Base-by-base conservation (phyloP, 2,888 invertebrate species). In the Oxytorus armatus region DNA sequence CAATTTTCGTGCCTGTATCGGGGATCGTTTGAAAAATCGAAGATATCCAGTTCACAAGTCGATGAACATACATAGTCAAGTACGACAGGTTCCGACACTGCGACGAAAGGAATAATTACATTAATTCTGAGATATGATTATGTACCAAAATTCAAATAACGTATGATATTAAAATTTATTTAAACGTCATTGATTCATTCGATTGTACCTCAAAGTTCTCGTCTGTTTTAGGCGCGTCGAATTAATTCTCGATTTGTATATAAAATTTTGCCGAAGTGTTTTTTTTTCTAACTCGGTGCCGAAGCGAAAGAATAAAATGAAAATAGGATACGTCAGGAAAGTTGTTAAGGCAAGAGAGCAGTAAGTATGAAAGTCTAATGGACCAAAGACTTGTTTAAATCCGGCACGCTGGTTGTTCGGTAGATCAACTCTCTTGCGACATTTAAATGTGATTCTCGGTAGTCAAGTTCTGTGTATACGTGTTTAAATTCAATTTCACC, bases 401-500 rank as follows among this genome's bases (percentile, higher is more conserved):
- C 65, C 69, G 39, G 23, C 47, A n/a, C 36, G n/a, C 23, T 49
- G 39, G 14, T 29, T 29, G 49, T 23, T 33, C n/a, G 44, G 29
- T 49, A 81, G 77, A 80, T 80, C 72, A 77, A 80, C 80, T n/a
- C 73, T 44, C 77, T 81, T 33, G 21, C 21, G 49, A 36, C 69
- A 49, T 77, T n/a, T 73, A 69, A 75, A 79, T 66, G 76, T 53
- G 29, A 61, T 53, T 66, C 61, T 69, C 36, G 44, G 39, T 61
- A 29, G 57, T 23, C 3, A 39, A 25, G 59, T 57, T 65, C 47
- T 29, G 1, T 23, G 25, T 33, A 21, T 18, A 3, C 33, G 1
- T 42, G 14, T 21, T 14, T 49, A 59, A 68, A 68, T 39, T 18
- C 57, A 51, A 21, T 51, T 29, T n/a, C 33, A 29, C n/a, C 8